Conservation (phyloP, 2,797 vertebrate genomes). For the Buphagus erythrorhynchus region DNA sequence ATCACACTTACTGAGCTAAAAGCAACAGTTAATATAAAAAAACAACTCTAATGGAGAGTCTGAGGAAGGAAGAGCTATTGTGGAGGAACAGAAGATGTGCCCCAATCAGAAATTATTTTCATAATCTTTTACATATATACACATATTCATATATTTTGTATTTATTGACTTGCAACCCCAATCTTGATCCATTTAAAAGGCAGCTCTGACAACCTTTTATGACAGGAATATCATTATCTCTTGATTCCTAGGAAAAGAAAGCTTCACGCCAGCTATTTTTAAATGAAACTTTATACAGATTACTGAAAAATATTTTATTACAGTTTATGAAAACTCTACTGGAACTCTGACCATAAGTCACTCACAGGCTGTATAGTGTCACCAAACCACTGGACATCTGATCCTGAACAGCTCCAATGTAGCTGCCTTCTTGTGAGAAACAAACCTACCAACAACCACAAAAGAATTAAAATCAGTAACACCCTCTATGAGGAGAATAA, state of each 20-base stretch:
- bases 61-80: not conserved
- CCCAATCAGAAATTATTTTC: not conserved
- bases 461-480: not conserved
- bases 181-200: not conserved
- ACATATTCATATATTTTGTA: not conserved
- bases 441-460: not conserved
- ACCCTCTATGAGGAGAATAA: not conserved
- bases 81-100: not conserved
- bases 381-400: not conserved
- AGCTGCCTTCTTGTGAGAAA: not conserved
- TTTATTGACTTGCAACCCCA: not conserved
- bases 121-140: not conserved
- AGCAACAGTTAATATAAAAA: not conserved
- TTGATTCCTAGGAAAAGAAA: not conserved
- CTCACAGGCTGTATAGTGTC: not conserved
- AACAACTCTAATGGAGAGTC: not conserved
- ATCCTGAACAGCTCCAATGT: not conserved
- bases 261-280: not conserved
- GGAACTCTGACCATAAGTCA: not conserved
- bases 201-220: not conserved
- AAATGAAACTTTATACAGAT: not conserved
- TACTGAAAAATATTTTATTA: not conserved
- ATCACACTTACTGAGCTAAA: not conserved
- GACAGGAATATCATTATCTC: not conserved
- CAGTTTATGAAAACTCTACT: not conserved